Percentiles rank a stretch among this genome's conserved stretches.
These are phyloP conservation scores for Scaptomyza pallida DNA, from an alignment of 1,140 invertebrate genomes.

Conservation along the genomic window DNA sequence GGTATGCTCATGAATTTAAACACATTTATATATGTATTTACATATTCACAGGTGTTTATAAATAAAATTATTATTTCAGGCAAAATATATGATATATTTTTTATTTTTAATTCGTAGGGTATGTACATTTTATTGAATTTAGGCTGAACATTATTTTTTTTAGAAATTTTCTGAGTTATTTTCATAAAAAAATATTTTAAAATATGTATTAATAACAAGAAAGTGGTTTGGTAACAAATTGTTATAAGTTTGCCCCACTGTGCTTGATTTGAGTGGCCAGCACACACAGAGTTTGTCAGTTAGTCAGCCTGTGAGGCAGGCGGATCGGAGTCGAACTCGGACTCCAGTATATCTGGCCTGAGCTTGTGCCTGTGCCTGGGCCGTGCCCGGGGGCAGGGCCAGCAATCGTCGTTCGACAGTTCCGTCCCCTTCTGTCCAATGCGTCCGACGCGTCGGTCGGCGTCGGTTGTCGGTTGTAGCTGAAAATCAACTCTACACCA, in stretches of 20 bases:
- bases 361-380: constrained; percentile 17
- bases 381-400: constrained; percentile 35
- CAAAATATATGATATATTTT: too few relatives aligned
- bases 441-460: constrained; percentile 47
- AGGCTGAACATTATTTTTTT: too few relatives aligned
- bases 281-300: constrained; percentile 64
- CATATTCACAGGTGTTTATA: too few relatives aligned
- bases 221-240: too few relatives aligned
- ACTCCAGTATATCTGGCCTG: constrained; percentile 5
- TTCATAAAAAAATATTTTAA: too few relatives aligned
- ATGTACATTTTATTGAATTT: too few relatives aligned
- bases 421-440: constrained; percentile 69
- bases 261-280: constrained; percentile 44
- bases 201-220: too few relatives aligned
- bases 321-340: constrained; percentile 9
- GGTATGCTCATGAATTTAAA: neutral
- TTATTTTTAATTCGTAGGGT: too few relatives aligned
- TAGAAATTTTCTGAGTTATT: too few relatives aligned
- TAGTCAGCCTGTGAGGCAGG: constrained; percentile 59
- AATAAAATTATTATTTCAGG: too few relatives aligned
- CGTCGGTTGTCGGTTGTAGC: constrained; percentile 21
- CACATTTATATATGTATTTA: too few relatives aligned
- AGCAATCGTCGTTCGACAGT: constrained; percentile 42
- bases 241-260: constrained; percentile 35
- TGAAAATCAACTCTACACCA: constrained; percentile 53